A percentile compares a stretch with the other conserved stretches of the same genome.
Conservation (phyloP, 2,888 invertebrate species). For the Halocaridina rubra region DNA sequence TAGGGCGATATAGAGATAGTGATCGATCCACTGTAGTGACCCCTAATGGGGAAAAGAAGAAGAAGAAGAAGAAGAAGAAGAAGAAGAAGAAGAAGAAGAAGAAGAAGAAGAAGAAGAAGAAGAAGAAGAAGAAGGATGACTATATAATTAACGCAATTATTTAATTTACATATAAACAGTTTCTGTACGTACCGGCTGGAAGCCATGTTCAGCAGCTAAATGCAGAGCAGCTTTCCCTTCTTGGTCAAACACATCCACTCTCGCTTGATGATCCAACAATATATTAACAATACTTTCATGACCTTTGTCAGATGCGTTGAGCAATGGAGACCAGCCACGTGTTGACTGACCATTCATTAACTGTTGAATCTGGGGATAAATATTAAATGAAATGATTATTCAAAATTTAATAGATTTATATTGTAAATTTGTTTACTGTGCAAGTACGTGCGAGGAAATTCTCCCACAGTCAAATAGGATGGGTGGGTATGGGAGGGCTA, state of each 20-base stretch:
- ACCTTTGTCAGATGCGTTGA: constrained; percentile 95
- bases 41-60: not conserved
- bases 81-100: not conserved
- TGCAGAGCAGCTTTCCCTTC: constrained; percentile 88
- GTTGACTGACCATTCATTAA: constrained; percentile 58
- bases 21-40: too few species aligned
- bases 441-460: too few species aligned
- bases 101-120: not conserved
- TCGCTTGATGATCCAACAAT: constrained; percentile 72
- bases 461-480: too few species aligned
- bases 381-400: too few species aligned
- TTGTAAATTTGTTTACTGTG: too few species aligned
- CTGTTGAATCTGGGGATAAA: constrained; percentile 59
- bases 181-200: constrained; percentile 44
- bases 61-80: not conserved
- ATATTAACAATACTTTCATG: constrained; percentile 77
- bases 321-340: constrained; percentile 92
- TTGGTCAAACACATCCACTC: constrained; percentile 98
- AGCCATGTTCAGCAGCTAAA: constrained; percentile 72
- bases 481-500: too few species aligned
- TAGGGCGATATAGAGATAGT: not conserved
- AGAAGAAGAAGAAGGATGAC: not conserved
- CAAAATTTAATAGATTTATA: too few species aligned
- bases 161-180: too few species aligned
- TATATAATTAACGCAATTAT: too few species aligned